Evolutionary conservation across 1,140 invertebrate species (phyloP), one percentile per base, ranked within the genome.

Genomic region (Melanaphis sacchari): DNA sequence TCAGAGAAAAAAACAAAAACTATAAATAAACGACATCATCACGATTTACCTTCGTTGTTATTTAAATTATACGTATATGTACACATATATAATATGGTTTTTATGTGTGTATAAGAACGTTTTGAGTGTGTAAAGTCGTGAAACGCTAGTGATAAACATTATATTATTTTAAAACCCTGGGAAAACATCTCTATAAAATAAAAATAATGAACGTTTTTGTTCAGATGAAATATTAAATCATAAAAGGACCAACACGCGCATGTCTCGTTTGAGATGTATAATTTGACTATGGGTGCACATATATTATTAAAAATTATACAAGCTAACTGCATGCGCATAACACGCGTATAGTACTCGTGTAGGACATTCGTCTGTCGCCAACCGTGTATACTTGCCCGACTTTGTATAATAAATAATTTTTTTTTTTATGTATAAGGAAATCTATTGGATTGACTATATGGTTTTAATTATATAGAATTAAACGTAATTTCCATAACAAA

Each of bases 201-300:
- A 84, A 82, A 84, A 84, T 84, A 84, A 84, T 84, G 82, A 84
- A 84, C 82, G 38, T 41, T 84, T 84, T 84, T 84, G 82, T 84
- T 84, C 40, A 22, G 38, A 26, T 84, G 81, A 82, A 82, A 82
- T 82, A 38, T 82, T 76, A 76, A 76, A 84, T 40, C 24, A 40
- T 24, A 84, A 40, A 40, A 84, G 22, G 40, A 43, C 41, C 15
- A 43, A 43, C 41, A 46, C 84, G 41, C 41, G 41, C 82, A 85
- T 88, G 82, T 46, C 18, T 88, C n/a, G 43, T 88, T 5, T 41
- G 38, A 82, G 81, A 40, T 40, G 38, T 40, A 40, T 40, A 82
- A 82, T 82, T 82, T 40, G n/a, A 82, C 38, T 40, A 24, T 40
- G 0, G 38, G n/a, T 21, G 59, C 59, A 76, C 54, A n/a, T 36